phyloP scores from a whole-genome alignment of 2,113 vertebrate species.

The Passer domesticus region DNA sequence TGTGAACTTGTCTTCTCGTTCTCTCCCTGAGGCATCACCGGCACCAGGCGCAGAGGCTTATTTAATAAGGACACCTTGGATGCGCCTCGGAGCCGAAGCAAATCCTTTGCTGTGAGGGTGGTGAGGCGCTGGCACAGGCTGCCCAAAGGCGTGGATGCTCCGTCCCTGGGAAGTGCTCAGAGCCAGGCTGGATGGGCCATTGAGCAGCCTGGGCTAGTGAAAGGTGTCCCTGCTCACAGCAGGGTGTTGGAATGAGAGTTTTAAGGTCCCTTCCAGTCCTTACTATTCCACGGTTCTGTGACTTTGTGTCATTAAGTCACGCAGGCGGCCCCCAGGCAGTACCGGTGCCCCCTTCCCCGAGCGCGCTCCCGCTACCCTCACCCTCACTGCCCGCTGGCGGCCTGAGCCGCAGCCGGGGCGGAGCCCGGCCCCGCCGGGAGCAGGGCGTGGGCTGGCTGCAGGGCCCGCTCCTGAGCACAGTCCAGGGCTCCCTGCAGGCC shows the following conservation, averaged over 20 bases:
- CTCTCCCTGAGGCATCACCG: not conserved
- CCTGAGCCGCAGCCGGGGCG: accelerated
- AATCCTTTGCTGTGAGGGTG: accelerated
- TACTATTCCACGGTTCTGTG: too few species aligned
- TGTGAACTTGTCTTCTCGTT: not conserved
- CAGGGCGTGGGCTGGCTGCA: too few species aligned
- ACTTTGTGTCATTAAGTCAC: too few species aligned
- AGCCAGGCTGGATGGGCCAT: not conserved
- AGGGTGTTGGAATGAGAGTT: too few species aligned
- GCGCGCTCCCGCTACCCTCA: not conserved
- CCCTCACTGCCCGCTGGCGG: not conserved
- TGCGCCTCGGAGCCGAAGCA: not conserved
- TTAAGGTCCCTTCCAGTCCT: not conserved
- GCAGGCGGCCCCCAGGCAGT: accelerated
- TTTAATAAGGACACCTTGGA: not conserved
- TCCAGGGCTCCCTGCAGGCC: accelerated
- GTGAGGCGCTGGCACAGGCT: not conserved
- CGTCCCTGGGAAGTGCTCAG: not conserved
- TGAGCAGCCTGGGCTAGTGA: not conserved
- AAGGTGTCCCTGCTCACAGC: not conserved
- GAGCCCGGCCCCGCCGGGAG: too few species aligned
- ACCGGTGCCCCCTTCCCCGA: not conserved
- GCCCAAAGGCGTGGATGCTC: not conserved
- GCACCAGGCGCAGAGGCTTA: accelerated
- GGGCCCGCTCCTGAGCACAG: accelerated